These are phyloP conservation scores for Horisme vitalbata DNA, from an alignment of 2,888 invertebrate genomes.

Conservation along the genomic window DNA sequence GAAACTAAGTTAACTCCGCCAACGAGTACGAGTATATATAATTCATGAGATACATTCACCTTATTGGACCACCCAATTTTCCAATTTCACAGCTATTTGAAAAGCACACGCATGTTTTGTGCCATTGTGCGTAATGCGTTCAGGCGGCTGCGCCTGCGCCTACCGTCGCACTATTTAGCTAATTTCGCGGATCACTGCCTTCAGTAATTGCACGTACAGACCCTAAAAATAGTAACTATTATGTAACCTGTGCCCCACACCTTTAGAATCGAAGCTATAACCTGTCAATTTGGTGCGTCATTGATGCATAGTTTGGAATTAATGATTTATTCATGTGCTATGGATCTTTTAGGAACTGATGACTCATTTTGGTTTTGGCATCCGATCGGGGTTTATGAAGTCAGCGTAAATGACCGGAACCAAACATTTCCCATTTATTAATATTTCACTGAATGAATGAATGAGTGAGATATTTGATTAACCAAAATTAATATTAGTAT, in stretches of 20 bases:
- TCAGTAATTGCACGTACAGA: slow-evolving; percentile 58
- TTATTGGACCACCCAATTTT: slow-evolving; percentile 37
- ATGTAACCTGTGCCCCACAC: slow-evolving; percentile 29
- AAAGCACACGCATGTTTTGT: slow-evolving; percentile 28
- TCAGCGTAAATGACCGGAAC: not conserved
- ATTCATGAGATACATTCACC: no score
- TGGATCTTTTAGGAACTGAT: slow-evolving; percentile 30
- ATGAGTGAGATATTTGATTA: no score
- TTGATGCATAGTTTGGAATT: slow-evolving; percentile 43
- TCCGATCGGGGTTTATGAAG: slow-evolving; percentile 6
- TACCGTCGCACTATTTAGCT: slow-evolving; percentile 47
- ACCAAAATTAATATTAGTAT: no score
- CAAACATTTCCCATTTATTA: no score
- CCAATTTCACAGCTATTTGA: slow-evolving; percentile 51
- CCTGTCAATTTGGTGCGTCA: slow-evolving; percentile 58
- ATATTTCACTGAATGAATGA: no score
- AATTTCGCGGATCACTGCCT: slow-evolving; percentile 68
- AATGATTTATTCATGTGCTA: slow-evolving; percentile 48
- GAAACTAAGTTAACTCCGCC: no score
- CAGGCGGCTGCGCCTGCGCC: slow-evolving; percentile 38
- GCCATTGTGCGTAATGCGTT: slow-evolving; percentile 36
- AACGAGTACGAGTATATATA: no score
- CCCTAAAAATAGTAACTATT: slow-evolving; percentile 38
- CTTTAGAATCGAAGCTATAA: slow-evolving; percentile 42
- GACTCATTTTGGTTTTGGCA: slow-evolving; percentile 15